Conservation (phyloP, 1,140 invertebrate species). For the Druon quercuslanigerum region DNA sequence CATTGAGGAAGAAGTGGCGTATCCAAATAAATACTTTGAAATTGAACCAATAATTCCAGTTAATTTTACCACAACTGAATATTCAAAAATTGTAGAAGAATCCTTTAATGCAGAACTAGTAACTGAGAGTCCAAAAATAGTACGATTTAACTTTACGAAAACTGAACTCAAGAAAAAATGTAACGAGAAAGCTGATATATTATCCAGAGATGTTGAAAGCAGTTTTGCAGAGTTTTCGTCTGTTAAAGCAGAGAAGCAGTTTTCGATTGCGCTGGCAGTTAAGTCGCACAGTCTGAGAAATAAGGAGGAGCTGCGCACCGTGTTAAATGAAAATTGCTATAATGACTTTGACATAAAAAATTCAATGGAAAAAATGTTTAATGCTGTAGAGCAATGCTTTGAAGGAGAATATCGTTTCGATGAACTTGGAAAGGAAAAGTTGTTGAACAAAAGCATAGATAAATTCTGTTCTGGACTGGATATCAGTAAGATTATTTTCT, state of each 20-base stretch:
- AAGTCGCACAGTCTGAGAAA: not conserved
- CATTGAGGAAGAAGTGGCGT: not conserved
- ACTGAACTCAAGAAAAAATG: not conserved
- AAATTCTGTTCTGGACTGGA: slow-evolving; percentile 14
- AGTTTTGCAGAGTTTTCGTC: not conserved
- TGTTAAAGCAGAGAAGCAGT: not conserved
- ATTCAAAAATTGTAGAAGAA: not conserved
- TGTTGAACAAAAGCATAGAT: not conserved
- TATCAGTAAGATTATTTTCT: not conserved
- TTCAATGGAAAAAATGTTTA: not conserved
- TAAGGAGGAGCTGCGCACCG: not conserved
- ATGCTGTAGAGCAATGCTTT: not conserved
- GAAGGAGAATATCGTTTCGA: not conserved
- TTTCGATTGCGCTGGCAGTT: not conserved
- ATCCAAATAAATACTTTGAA: not conserved
- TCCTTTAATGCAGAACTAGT: not conserved
- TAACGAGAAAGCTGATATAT: not conserved
- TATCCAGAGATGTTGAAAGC: not conserved
- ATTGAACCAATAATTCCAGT: not conserved
- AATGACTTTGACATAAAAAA: not conserved
- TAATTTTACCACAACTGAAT: not conserved
- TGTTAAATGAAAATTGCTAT: not conserved
- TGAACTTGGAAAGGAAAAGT: not conserved
- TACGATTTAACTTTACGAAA: slow-evolving; percentile 5
- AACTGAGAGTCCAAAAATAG: not conserved